Percentiles rank a stretch among this genome's conserved stretches.
Conservation (phyloP, 1,140 invertebrate species). For the Caenorhabditis brenneri region DNA sequence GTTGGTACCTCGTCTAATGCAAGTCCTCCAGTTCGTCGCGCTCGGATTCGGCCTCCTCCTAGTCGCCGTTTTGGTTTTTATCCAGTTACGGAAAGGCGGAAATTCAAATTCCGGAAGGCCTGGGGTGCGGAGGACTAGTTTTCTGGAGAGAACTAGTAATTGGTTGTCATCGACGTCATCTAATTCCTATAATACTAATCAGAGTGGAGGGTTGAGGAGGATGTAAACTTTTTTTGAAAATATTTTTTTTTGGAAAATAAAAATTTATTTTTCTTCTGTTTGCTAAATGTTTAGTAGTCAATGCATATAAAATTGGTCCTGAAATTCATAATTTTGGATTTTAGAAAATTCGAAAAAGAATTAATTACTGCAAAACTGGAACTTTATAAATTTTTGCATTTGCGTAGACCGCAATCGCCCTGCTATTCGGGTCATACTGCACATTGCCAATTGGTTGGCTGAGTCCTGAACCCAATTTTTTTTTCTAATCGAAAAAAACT, state of each 20-base stretch:
- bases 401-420: neutral
- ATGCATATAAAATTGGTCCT: no score
- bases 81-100: neutral
- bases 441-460: slow-evolving; percentile 3
- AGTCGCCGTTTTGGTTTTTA: slow-evolving; percentile 14
- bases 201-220: slow-evolving; percentile 5
- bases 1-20: slow-evolving; percentile 19
- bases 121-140: neutral
- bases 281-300: no score
- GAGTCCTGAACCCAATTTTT: neutral
- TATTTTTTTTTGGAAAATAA: neutral
- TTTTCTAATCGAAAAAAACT: no score
- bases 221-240: neutral
- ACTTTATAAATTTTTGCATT: slow-evolving; percentile 20
- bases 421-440: slow-evolving; percentile 30
- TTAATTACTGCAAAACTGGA: neutral
- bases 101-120: neutral
- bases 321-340: no score
- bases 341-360: no score
- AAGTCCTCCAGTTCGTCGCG: slow-evolving; percentile 14
- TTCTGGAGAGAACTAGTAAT: neutral
- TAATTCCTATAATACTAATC: neutral
- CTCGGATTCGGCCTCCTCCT: slow-evolving; percentile 44
- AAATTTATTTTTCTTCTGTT: no score
- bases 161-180: neutral